These are phyloP conservation scores for Hirudo medicinalis DNA, from an alignment of 1,140 invertebrate genomes.

Conservation along the genomic window DNA sequence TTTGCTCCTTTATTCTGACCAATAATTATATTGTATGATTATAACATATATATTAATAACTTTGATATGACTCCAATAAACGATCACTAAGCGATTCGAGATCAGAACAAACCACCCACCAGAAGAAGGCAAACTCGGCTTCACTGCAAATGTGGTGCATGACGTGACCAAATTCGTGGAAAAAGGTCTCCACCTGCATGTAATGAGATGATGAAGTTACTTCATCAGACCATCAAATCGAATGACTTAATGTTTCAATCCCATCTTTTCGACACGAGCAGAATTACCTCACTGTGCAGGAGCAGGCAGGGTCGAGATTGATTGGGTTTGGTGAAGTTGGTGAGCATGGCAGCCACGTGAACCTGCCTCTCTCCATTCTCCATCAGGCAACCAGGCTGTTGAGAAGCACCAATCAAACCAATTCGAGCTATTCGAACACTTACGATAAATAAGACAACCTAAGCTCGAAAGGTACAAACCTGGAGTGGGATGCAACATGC, in stretches of 20 bases:
- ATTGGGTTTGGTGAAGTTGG: conserved; percentile 47
- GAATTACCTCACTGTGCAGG: conserved; percentile 45
- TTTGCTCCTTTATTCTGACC: background rate
- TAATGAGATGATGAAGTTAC: background rate
- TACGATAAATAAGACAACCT: background rate
- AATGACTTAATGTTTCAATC: conserved; percentile 1
- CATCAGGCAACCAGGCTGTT: conserved; percentile 42
- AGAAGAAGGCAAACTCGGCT: conserved; percentile 41
- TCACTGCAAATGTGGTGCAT: conserved; percentile 48
- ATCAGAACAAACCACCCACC: conserved; percentile 26
- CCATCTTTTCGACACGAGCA: background rate
- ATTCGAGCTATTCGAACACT: too few species aligned
- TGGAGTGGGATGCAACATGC: conserved; percentile 43
- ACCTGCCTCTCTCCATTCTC: conserved; percentile 38
- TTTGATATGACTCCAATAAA: too few species aligned
- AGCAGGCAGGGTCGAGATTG: conserved; percentile 44
- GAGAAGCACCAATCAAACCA: conserved; percentile 15
- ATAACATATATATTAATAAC: too few species aligned
- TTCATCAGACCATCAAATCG: too few species aligned
- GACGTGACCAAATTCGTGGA: conserved; percentile 50
- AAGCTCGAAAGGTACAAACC: conserved; percentile 27
- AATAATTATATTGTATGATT: conserved; percentile 2
- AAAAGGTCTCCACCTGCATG: conserved; percentile 45
- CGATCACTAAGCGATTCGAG: too few species aligned
- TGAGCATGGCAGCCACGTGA: conserved; percentile 45